Base-by-base conservation (phyloP, 2,797 vertebrate species). In the Ceryle rudis region DNA sequence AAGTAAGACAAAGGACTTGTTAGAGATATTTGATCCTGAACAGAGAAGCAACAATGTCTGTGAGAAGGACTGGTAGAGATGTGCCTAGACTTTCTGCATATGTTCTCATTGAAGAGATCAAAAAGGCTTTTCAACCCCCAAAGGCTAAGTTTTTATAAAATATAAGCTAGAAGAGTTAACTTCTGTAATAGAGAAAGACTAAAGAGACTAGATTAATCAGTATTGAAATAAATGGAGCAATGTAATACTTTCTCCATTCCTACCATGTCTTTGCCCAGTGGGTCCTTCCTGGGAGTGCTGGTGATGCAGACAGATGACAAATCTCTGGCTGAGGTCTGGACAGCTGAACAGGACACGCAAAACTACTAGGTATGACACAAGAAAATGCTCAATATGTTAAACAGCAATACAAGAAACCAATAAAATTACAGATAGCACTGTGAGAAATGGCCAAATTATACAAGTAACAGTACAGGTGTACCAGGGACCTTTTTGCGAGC, bases 211-310 rank as follows among this genome's bases (percentile, higher is more conserved):
- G 23, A 62, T 14, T 42, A 31, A 18, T 41, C 41, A 11, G 22
- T 13, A 81, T 0, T 51, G 22, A 71, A 64, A 44, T 12, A 51
- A 79, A 55, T 6, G 6, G 31, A 80, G n/a, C 18, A 23, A 19
- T 21, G 42, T 19, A 66, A 33, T 23, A 2, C 4, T 57, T 85
- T 21, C 41, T 84, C 23, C n/a, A 18, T 51, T 29, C 33, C 35
- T 60, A 21, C 19, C 2, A 0, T 0, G 2, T 28, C 61, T 69
- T 47, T 65, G 44, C 54, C 62, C 65, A 20, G 17, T 2, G 1
- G 22, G 51, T 72, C 33, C 39, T 72, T 67, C 37, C 35, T 67
- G 61, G 42, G 41, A 60, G 12, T 4, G 11, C 52, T 86, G 78
- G n/a, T 33, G 44, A 57, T 74, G 29, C 78, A 94, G 81, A 52